Percentiles rank a stretch among this genome's conserved stretches.
Evolutionary conservation across 1,140 invertebrate species (phyloP).

Genomic region (Listronotus oregonensis): DNA sequence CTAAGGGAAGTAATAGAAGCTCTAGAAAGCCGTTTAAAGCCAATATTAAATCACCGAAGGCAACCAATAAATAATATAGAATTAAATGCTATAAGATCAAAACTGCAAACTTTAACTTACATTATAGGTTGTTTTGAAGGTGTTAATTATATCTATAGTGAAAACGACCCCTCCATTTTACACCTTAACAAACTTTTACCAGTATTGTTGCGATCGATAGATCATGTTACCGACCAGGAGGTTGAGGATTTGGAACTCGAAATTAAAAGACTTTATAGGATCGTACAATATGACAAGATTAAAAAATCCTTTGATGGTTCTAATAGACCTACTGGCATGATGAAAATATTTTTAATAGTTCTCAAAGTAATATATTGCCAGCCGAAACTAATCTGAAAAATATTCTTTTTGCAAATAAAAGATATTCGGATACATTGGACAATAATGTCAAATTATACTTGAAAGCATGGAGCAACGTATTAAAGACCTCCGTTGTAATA

Average conservation of each 20-base stretch:
- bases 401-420: conserved; percentile 6
- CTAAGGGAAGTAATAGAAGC: background rate
- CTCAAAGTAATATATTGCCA: too few species aligned
- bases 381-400: background rate
- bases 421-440: conserved; percentile 28
- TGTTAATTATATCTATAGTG: too few species aligned
- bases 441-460: conserved; percentile 29
- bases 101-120: conserved; percentile 36
- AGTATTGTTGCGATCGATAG: conserved; percentile 48
- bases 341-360: background rate
- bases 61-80: conserved; percentile 39
- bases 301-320: background rate
- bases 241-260: conserved; percentile 46
- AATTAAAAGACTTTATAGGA: conserved; percentile 41
- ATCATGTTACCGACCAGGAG: conserved; percentile 57
- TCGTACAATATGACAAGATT: conserved; percentile 38
- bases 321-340: conserved; percentile 6
- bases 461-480: conserved; percentile 30
- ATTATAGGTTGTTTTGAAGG: conserved; percentile 10
- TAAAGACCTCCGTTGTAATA: conserved; percentile 44
- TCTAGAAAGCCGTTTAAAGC: conserved; percentile 17
- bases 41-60: conserved; percentile 13
- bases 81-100: conserved; percentile 36
- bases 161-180: background rate
- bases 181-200: conserved; percentile 30